Percentiles rank a stretch among this genome's conserved stretches.
phyloP scores from a whole-genome alignment of 1,140 invertebrate genomes.

The Acyrthosiphon pisum region DNA sequence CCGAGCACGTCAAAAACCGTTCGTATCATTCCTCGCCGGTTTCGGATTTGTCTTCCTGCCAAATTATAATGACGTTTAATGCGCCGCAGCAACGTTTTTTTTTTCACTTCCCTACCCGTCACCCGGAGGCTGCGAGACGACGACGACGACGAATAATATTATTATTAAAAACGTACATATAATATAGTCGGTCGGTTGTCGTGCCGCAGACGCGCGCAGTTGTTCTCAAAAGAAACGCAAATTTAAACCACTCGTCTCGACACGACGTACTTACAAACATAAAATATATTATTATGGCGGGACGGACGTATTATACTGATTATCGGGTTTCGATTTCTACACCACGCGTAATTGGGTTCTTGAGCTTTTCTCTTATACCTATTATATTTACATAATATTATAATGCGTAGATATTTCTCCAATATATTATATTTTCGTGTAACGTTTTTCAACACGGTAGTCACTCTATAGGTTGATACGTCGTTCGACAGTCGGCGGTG shows the following conservation, averaged over 20 bases:
- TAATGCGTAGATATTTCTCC: neutral
- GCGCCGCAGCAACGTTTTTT: neutral
- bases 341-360: neutral
- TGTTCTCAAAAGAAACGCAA: neutral
- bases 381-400: no score
- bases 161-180: neutral
- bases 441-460: neutral
- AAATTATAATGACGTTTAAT: slow-evolving; percentile 20
- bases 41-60: slow-evolving; percentile 17
- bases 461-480: neutral
- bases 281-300: neutral
- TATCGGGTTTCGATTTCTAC: neutral
- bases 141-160: neutral
- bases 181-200: neutral
- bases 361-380: neutral
- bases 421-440: neutral
- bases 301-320: neutral
- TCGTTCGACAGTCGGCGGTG: neutral
- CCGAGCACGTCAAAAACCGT: neutral
- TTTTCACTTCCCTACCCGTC: neutral
- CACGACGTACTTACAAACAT: neutral
- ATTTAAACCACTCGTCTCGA: neutral
- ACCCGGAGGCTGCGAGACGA: neutral
- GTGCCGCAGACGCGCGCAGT: neutral
- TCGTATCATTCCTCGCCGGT: neutral